phyloP scores from a whole-genome alignment of 2,888 invertebrate species.

The Pediacus dermestoides region DNA sequence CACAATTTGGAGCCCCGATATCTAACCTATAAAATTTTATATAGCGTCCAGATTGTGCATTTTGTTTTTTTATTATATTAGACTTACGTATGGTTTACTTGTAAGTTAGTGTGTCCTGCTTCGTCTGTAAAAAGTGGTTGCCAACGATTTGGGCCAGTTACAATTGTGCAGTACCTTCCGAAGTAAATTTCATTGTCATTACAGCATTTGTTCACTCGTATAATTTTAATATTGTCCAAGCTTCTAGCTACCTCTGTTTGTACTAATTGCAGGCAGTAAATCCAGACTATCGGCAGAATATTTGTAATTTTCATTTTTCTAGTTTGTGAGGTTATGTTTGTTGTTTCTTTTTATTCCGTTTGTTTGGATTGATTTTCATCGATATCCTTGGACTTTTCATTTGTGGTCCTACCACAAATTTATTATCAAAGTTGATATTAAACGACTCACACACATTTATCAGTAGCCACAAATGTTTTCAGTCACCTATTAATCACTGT shows the following conservation, averaged over 20 bases:
- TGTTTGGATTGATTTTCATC: too few relatives aligned
- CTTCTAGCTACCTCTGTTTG: background rate
- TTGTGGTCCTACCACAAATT: too few relatives aligned
- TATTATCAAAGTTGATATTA: too few relatives aligned
- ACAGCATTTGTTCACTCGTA: conserved; percentile 77
- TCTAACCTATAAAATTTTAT: conserved; percentile 53
- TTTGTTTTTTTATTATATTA: too few relatives aligned
- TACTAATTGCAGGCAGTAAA: background rate
- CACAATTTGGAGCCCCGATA: conserved; percentile 67
- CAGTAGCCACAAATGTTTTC: too few relatives aligned
- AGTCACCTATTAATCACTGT: too few relatives aligned
- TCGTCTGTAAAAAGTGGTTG: conserved; percentile 63
- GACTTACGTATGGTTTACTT: conserved; percentile 52
- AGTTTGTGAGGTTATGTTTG: background rate
- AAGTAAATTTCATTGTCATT: conserved; percentile 67
- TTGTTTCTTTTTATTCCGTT: too few relatives aligned
- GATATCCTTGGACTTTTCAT: too few relatives aligned
- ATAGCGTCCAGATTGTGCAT: too few relatives aligned
- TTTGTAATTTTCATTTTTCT: background rate
- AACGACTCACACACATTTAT: too few relatives aligned
- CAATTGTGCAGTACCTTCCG: conserved; percentile 62
- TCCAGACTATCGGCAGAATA: background rate
- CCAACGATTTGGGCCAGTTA: conserved; percentile 62
- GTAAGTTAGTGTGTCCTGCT: conserved; percentile 56
- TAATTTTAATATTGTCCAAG: conserved; percentile 1